A percentile compares a stretch with the other conserved stretches of the same genome.
phyloP scores from a whole-genome alignment of 2,797 vertebrate species.

The Ambastaia sidthimunki region DNA sequence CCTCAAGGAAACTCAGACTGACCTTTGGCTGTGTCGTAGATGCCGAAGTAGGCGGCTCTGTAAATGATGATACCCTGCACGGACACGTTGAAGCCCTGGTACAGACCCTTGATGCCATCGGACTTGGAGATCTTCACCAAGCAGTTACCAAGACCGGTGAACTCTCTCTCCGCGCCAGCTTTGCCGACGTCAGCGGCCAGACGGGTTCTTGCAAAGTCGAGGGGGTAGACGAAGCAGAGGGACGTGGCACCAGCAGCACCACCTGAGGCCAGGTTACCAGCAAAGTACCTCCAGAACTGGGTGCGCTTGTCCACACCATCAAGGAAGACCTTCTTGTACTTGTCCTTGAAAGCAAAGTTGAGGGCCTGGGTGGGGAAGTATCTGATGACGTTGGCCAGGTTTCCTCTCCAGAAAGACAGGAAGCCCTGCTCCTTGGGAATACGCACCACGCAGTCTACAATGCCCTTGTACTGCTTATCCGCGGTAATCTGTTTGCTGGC shows the following conservation, averaged over 20 bases:
- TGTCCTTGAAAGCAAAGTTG: slow-evolving; percentile 96
- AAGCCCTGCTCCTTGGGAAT: slow-evolving; percentile 92
- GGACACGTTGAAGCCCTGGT: slow-evolving; percentile 92
- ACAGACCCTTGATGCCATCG: slow-evolving; percentile 85
- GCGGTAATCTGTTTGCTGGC: slow-evolving; percentile 90
- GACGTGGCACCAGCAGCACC: slow-evolving; percentile 91
- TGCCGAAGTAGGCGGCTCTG: slow-evolving; percentile 94
- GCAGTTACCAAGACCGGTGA: slow-evolving; percentile 87
- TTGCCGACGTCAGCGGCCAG: slow-evolving; percentile 91
- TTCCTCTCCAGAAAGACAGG: slow-evolving; percentile 90
- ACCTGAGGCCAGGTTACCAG: slow-evolving; percentile 89
- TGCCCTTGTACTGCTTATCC: slow-evolving; percentile 91
- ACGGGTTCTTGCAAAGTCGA: slow-evolving; percentile 91
- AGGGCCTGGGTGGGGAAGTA: slow-evolving; percentile 95
- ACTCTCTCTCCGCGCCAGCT: slow-evolving; percentile 79
- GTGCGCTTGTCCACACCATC: slow-evolving; percentile 87
- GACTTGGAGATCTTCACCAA: slow-evolving; percentile 84
- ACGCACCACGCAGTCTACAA: slow-evolving; percentile 87
- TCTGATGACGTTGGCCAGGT: slow-evolving; percentile 91
- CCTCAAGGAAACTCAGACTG: slow-evolving; percentile 43
- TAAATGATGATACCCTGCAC: slow-evolving; percentile 98
- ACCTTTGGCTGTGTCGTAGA: slow-evolving; percentile 98
- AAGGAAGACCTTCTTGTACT: slow-evolving; percentile 93
- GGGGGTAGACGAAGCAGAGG: slow-evolving; percentile 91
- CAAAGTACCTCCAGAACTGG: slow-evolving; percentile 94